Percentiles rank a stretch among this genome's conserved stretches.
These are phyloP conservation scores for Emydura subglobosa DNA, from an alignment of 2,113 vertebrate species.

Conservation along the genomic window DNA sequence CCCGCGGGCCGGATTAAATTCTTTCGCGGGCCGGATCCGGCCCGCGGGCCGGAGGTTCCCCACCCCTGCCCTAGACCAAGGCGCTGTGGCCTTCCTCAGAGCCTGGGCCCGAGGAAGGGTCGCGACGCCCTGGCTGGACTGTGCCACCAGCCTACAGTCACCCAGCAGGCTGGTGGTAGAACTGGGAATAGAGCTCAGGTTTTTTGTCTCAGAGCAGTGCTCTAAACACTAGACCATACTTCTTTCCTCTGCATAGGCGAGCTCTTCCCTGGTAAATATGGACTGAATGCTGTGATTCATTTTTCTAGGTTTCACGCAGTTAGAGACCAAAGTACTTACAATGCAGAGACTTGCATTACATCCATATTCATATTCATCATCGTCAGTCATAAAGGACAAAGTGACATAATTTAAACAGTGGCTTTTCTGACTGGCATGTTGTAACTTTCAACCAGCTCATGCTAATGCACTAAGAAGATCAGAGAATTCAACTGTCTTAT, in stretches of 20 bases:
- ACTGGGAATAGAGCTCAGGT: background rate
- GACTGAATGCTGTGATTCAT: background rate
- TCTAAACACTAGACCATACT: background rate
- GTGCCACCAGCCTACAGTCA: background rate
- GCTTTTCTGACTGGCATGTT: background rate
- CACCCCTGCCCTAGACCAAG: too few species aligned
- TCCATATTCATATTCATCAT: background rate
- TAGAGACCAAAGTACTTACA: background rate
- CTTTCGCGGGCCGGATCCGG: too few species aligned
- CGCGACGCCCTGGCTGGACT: too few species aligned
- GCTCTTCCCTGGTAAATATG: background rate
- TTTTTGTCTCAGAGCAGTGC: background rate
- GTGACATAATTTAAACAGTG: background rate
- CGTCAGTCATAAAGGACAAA: background rate
- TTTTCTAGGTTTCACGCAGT: background rate
- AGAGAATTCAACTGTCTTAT: background rate
- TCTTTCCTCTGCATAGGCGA: background rate
- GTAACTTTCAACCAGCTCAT: background rate
- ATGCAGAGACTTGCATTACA: fast-evolving
- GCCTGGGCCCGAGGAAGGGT: too few species aligned
- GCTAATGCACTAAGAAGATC: background rate
- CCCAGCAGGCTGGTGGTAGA: background rate
- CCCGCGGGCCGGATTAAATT: too few species aligned
- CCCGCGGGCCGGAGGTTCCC: too few species aligned
- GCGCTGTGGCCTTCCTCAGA: too few species aligned